Evolutionary conservation across 2,888 invertebrate genomes (phyloP).

Genomic region (Caenorhabditis sp.): DNA sequence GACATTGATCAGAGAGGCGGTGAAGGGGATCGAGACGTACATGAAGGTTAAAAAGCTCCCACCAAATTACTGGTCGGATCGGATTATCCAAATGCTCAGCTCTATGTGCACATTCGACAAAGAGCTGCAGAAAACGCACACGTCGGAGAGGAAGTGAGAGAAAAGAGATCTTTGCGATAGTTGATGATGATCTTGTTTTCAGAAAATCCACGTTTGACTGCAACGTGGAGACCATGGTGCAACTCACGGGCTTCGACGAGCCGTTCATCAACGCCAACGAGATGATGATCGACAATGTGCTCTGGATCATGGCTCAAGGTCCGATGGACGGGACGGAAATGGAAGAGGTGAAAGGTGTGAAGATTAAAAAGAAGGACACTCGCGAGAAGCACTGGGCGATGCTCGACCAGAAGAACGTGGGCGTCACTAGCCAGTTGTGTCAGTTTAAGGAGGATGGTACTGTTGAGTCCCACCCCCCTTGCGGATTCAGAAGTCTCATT

Average conservation of each 20-base stretch:
- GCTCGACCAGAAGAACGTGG: not conserved
- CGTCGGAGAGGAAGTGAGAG: too few relatives aligned
- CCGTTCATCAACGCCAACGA: not conserved
- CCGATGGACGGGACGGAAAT: not conserved
- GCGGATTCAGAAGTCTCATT: not conserved
- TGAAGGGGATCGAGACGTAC: too few relatives aligned
- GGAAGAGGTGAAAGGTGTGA: not conserved
- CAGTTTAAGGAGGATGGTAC: not conserved
- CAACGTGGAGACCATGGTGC: not conserved
- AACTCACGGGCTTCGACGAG: not conserved
- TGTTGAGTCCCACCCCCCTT: too few relatives aligned
- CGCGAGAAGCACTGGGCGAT: constrained; percentile 15
- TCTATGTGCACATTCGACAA: too few relatives aligned
- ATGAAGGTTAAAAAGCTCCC: too few relatives aligned
- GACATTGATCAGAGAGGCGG: too few relatives aligned
- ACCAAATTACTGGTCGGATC: too few relatives aligned
- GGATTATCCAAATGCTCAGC: too few relatives aligned
- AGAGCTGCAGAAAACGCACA: too few relatives aligned
- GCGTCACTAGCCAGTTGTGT: not conserved
- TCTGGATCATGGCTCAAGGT: not conserved
- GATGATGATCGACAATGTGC: not conserved
- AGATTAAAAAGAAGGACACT: not conserved
- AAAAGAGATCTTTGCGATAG: too few relatives aligned
- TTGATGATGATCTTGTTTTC: too few relatives aligned
- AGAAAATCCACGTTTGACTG: not conserved